Evolutionary conservation across 2,113 vertebrate genomes (phyloP).

Genomic region (Crotalus helleri): DNA sequence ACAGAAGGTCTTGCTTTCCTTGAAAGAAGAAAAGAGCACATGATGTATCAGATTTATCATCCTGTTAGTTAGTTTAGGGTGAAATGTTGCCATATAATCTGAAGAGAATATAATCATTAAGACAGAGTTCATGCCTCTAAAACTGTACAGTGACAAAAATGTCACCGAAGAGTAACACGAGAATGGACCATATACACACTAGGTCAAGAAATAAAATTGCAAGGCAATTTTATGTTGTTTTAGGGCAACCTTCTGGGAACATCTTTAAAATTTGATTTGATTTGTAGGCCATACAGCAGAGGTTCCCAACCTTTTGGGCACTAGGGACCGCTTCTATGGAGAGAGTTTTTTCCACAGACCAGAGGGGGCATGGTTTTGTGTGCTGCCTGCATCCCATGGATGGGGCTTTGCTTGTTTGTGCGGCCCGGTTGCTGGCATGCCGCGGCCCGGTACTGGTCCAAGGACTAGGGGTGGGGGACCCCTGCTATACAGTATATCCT

Average conservation of each 20-base stretch:
- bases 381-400: too few relatives aligned
- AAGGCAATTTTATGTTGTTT: neutral
- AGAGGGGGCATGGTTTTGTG: too few relatives aligned
- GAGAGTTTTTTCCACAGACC: too few relatives aligned
- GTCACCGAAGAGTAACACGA: neutral
- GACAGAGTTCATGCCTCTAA: neutral
- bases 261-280: neutral
- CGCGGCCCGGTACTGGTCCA: too few relatives aligned
- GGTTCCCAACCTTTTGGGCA: too few relatives aligned
- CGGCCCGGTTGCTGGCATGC: too few relatives aligned
- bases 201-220: neutral
- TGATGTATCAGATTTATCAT: neutral
- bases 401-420: too few relatives aligned
- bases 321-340: too few relatives aligned
- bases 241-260: neutral
- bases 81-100: neutral
- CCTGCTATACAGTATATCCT: neutral
- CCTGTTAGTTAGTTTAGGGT: neutral
- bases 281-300: neutral
- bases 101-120: constrained; percentile 17
- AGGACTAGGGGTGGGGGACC: too few relatives aligned
- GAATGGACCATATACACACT: neutral
- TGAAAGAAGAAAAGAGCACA: neutral
- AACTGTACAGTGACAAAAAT: constrained; percentile 12
- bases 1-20: neutral